Evolutionary conservation across 2,113 vertebrate genomes (phyloP).

Genomic region (Jacana jacana): DNA sequence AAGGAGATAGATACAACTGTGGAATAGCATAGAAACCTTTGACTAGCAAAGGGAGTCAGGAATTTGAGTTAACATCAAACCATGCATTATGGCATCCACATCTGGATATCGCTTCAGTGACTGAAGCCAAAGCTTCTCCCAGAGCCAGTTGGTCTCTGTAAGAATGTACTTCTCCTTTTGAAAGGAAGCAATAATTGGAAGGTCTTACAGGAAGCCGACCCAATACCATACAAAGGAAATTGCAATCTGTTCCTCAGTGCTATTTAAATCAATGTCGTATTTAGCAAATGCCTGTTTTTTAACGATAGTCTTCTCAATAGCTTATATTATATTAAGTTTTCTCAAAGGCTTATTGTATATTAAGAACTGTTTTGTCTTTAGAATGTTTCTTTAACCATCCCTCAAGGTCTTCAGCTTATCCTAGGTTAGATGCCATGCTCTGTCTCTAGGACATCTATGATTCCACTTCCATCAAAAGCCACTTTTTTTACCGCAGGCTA

Average conservation of each 20-base stretch:
- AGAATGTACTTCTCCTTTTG: slow-evolving; percentile 56
- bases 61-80: slow-evolving; percentile 49
- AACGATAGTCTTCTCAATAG: slow-evolving; percentile 37
- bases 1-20: background rate
- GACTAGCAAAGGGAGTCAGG: slow-evolving; percentile 18
- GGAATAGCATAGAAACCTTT: background rate
- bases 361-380: slow-evolving; percentile 58
- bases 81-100: slow-evolving; percentile 43
- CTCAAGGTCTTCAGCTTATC: slow-evolving; percentile 39
- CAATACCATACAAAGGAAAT: slow-evolving; percentile 35
- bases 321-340: slow-evolving; percentile 48
- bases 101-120: slow-evolving; percentile 46
- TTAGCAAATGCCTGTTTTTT: slow-evolving; percentile 55
- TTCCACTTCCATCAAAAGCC: slow-evolving; percentile 9
- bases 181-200: slow-evolving; percentile 64
- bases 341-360: slow-evolving; percentile 48
- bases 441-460: slow-evolving; percentile 40
- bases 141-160: slow-evolving; percentile 44
- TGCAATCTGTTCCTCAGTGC: slow-evolving; percentile 62
- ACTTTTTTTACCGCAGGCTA: slow-evolving; percentile 31
- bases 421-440: background rate
- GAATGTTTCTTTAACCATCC: slow-evolving; percentile 46
- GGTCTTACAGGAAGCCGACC: slow-evolving; percentile 64
- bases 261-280: slow-evolving; percentile 60
- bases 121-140: background rate